Evolutionary conservation across 1,140 invertebrate species (phyloP).

Genomic region (Penaeus vannamei): DNA sequence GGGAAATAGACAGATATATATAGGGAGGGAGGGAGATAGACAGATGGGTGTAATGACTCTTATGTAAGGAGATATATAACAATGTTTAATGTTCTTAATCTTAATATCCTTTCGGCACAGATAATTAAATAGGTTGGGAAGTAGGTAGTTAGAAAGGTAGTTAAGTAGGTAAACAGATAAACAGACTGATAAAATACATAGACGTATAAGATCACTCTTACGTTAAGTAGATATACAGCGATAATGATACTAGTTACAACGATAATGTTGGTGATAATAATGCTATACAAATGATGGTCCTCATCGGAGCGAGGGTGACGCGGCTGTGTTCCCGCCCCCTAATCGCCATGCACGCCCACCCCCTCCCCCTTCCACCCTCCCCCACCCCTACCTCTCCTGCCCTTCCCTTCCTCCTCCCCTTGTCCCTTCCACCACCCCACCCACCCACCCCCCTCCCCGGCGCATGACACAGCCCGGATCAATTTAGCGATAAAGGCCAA

Average conservation of each 20-base stretch:
- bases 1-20: neutral
- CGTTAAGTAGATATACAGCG: too few relatives aligned
- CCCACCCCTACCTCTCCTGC: neutral
- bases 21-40: neutral
- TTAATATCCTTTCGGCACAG: too few relatives aligned
- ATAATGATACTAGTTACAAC: too few relatives aligned
- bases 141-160: neutral
- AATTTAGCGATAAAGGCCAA: neutral
- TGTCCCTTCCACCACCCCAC: neutral
- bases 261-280: too few relatives aligned
- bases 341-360: neutral
- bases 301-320: neutral
- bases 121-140: neutral
- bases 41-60: neutral
- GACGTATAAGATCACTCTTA: too few relatives aligned
- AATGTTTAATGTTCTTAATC: too few relatives aligned
- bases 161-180: too few relatives aligned
- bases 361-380: neutral
- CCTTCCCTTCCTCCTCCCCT: neutral
- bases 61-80: too few relatives aligned
- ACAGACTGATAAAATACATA: neutral
- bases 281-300: too few relatives aligned
- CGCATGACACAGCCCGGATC: neutral
- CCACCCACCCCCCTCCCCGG: neutral
- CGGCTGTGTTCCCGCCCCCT: neutral